A percentile compares a stretch with the other conserved stretches of the same genome.
Conservation (phyloP, 2,113 vertebrate species). For the Delphinapterus leucas region DNA sequence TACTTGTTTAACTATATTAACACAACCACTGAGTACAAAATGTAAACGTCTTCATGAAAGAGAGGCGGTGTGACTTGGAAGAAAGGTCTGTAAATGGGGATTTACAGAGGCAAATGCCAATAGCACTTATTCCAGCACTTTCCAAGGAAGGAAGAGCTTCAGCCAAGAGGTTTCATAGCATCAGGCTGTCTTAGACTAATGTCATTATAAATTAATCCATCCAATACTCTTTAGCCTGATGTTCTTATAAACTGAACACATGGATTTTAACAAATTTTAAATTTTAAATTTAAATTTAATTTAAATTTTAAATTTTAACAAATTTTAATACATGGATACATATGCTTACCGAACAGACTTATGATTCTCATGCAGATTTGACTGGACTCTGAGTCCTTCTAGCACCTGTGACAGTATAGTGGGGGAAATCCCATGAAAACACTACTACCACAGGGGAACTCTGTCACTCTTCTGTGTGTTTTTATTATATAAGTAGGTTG, state of each 20-base stretch:
- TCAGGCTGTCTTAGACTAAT: background rate
- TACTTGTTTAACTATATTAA: background rate
- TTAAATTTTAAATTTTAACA: no score
- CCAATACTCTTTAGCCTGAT: background rate
- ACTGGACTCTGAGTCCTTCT: background rate
- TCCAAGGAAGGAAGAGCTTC: background rate
- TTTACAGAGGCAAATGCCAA: background rate
- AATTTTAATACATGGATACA: background rate
- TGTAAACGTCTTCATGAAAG: background rate
- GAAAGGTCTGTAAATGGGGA: background rate
- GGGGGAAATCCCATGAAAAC: background rate
- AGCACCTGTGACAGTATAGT: background rate
- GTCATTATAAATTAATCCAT: background rate
- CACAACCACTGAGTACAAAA: background rate
- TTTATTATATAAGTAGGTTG: background rate
- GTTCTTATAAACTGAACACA: background rate
- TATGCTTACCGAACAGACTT: background rate
- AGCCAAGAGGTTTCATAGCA: background rate
- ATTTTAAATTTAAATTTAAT: no score
- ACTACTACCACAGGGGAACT: background rate
- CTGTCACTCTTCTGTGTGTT: background rate
- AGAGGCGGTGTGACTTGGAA: background rate
- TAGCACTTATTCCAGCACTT: background rate
- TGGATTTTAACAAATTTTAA: no score
- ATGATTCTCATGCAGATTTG: background rate